Conservation (phyloP, 2,888 invertebrate species). For the Prosapia bicincta region DNA sequence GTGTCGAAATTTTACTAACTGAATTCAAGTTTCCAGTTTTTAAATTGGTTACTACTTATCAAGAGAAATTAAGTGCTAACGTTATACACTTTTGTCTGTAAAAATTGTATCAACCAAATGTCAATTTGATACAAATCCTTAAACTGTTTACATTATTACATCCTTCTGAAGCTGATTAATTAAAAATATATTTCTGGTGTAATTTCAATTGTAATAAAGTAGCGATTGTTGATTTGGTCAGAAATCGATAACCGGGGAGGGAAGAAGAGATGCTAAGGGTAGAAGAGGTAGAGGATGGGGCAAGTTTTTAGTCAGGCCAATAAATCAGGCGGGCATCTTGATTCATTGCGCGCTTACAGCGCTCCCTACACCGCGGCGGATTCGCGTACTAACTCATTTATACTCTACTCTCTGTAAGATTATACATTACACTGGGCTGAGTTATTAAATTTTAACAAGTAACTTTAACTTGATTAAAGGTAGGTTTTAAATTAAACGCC, state of each 20-base stretch:
- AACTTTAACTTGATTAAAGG: background rate
- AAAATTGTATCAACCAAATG: too few species aligned
- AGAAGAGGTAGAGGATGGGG: background rate
- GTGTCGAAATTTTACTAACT: too few species aligned
- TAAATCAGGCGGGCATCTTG: conserved; percentile 2
- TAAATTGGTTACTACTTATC: too few species aligned
- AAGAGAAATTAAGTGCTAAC: too few species aligned
- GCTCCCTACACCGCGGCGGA: background rate
- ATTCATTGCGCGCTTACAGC: background rate
- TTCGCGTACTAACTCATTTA: background rate
- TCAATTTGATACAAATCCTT: too few species aligned
- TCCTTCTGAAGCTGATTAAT: too few species aligned
- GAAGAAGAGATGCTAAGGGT: background rate
- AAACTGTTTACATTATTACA: too few species aligned
- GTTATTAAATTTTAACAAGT: background rate
- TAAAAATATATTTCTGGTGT: too few species aligned
- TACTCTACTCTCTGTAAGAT: background rate
- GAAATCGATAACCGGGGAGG: background rate
- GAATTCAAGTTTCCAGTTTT: too few species aligned
- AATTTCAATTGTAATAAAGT: too few species aligned
- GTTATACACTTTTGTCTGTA: too few species aligned
- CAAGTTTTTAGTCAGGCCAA: background rate
- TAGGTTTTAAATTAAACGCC: background rate
- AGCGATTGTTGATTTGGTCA: background rate
- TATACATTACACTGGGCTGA: background rate